phyloP scores from a whole-genome alignment of 2,113 vertebrate species.

The Chauna torquata region DNA sequence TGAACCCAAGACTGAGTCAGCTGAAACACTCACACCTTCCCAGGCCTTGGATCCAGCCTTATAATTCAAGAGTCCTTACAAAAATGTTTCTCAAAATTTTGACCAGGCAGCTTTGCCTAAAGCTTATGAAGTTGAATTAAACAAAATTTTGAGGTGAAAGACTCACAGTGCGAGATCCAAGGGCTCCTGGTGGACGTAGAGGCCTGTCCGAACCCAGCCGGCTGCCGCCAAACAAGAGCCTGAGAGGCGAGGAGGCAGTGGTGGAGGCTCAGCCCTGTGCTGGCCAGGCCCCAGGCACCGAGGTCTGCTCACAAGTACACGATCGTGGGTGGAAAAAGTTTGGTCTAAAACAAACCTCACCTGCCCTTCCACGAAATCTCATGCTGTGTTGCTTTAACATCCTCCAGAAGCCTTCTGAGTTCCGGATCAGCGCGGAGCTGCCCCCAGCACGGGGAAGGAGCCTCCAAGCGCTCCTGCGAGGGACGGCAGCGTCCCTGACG shows the following conservation, averaged over 20 bases:
- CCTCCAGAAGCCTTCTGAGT: neutral
- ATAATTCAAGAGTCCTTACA: fast-evolving
- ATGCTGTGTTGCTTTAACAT: fast-evolving
- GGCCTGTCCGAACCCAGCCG: neutral
- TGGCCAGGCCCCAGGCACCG: neutral
- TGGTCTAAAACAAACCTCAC: neutral
- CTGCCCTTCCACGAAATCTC: fast-evolving
- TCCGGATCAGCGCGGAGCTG: neutral
- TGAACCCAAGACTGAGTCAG: fast-evolving
- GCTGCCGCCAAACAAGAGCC: neutral
- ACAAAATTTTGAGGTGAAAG: neutral
- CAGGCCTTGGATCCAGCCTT: neutral
- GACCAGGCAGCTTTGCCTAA: neutral
- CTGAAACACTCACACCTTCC: neutral
- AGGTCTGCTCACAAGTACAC: fast-evolving
- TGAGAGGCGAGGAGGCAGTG: neutral
- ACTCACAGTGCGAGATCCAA: fast-evolving
- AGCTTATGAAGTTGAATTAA: fast-evolving
- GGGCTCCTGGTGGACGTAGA: neutral
- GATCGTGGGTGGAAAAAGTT: fast-evolving
- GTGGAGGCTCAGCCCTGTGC: neutral
- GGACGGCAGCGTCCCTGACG: neutral
- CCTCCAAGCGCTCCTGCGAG: neutral
- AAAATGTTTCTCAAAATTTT: neutral
- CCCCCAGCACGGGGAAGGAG: too few species aligned